phyloP scores from a whole-genome alignment of 2,888 invertebrate species.

The Clistopyga incitator region DNA sequence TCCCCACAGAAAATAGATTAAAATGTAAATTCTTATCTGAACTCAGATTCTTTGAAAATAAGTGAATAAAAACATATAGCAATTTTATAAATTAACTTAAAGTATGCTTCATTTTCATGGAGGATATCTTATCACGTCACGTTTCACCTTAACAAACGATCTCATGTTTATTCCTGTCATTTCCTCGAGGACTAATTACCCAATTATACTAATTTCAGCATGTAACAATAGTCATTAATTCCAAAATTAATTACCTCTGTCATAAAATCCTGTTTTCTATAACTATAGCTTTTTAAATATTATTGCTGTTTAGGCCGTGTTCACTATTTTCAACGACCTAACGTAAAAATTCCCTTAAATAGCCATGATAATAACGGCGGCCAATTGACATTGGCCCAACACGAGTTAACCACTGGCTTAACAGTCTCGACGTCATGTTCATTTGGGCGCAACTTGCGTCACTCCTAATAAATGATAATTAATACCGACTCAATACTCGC shows the following conservation, averaged over 20 bases:
- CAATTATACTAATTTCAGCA: slow-evolving; percentile 2
- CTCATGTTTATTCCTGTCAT: background rate
- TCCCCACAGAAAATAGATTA: too few relatives aligned
- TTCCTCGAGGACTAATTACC: background rate
- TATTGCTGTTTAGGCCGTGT: background rate
- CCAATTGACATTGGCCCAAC: background rate
- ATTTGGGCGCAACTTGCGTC: slow-evolving; percentile 37
- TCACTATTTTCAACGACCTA: background rate
- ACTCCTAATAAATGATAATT: slow-evolving; percentile 54
- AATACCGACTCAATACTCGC: slow-evolving; percentile 30
- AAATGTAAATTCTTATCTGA: too few relatives aligned
- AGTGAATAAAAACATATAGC: too few relatives aligned
- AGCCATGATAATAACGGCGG: background rate
- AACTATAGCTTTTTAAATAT: background rate
- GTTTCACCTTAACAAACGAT: background rate
- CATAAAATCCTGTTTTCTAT: background rate
- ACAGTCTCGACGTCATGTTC: slow-evolving; percentile 29
- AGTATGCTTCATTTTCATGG: too few relatives aligned
- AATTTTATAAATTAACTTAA: too few relatives aligned
- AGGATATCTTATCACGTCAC: background rate
- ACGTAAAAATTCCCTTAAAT: background rate
- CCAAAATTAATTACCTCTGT: background rate
- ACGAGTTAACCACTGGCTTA: background rate
- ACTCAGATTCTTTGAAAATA: too few relatives aligned
- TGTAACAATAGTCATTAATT: background rate